Base-by-base conservation (phyloP, 2,888 invertebrate species). In the Leptinotarsa tumamoca region DNA sequence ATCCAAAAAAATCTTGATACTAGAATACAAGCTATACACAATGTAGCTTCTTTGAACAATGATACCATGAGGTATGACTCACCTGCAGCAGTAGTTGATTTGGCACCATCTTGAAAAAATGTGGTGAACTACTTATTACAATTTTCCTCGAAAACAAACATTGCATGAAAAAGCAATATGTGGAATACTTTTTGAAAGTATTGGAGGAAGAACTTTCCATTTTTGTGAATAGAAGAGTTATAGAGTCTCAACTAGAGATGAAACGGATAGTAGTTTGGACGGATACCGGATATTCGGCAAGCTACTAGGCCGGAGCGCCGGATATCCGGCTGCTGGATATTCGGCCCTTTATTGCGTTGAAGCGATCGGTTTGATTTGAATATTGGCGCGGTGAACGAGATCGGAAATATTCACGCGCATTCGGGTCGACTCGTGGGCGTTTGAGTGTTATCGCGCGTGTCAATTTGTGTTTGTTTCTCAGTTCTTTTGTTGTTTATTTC, bases 401-500 rank as follows among this genome's bases (percentile, higher is more conserved):
- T 33, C 5, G 33, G 33, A 33, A 33, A 7, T 7, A 33, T 33
- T 33, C 33, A 7, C 7, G 7, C 33, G 7, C 7, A 7, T 33
- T 33, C 33, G 33, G 7, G 33, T 2, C 33, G 2, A 33, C 33
- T 33, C 33, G 10, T 10, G 10, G 10, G 10, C 2, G 33, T 33
- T 33, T 10, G 33, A 33, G 10, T 33, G 2, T 33, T 33, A 33
- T 33, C 10, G 33, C 33, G 33, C 2, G 33, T 27, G 27, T 33
- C 2, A 33, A 10, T 33, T 27, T 27, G 1, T 5, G 27, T 33
- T 33, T 27, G 14, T 66, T 54, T 49, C 15, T 17, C 15, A 43
- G 43, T 66, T 66, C 14, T 15, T 66, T 23, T 83, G 72, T 52
- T 56, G 81, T 80, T 81, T 68, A 27, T 82, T 33, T 33, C 33